Percentiles rank a stretch among this genome's conserved stretches.
Evolutionary conservation across 2,888 invertebrate genomes (phyloP).

Genomic region (Perdita meconis): DNA sequence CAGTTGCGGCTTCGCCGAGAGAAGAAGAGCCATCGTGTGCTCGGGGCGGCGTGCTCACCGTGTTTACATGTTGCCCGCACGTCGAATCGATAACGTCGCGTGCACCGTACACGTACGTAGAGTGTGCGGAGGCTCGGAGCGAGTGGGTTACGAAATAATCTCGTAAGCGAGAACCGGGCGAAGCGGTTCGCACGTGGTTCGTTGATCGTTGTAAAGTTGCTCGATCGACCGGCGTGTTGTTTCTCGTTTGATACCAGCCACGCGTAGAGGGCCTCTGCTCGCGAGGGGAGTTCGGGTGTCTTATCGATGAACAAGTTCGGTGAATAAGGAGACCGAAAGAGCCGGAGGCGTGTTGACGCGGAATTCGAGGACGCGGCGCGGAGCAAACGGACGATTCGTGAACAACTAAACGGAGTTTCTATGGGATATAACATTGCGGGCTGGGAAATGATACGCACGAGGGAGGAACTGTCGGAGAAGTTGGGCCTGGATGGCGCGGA

Average conservation of each 20-base stretch:
- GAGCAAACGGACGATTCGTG: slow-evolving; percentile 15
- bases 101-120: slow-evolving; percentile 44
- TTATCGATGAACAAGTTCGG: background rate
- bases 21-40: slow-evolving; percentile 5
- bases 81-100: slow-evolving; percentile 69
- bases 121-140: slow-evolving; percentile 31
- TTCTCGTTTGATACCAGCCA: slow-evolving; percentile 20
- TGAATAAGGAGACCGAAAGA: background rate
- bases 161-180: slow-evolving; percentile 11
- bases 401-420: slow-evolving; percentile 43
- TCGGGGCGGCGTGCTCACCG: slow-evolving; percentile 35
- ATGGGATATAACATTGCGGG: slow-evolving; percentile 67
- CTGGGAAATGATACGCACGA: slow-evolving; percentile 69
- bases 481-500: slow-evolving; percentile 77
- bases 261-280: background rate
- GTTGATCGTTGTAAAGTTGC: slow-evolving; percentile 7
- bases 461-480: slow-evolving; percentile 74
- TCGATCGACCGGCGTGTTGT: background rate
- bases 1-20: background rate
- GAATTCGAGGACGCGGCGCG: background rate
- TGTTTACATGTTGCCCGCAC: slow-evolving; percentile 64
- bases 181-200: slow-evolving; percentile 52
- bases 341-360: background rate
- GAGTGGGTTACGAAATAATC: slow-evolving; percentile 55
- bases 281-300: background rate